Evolutionary conservation across 1,140 invertebrate species (phyloP).

Genomic region (Littorina saxatilis): DNA sequence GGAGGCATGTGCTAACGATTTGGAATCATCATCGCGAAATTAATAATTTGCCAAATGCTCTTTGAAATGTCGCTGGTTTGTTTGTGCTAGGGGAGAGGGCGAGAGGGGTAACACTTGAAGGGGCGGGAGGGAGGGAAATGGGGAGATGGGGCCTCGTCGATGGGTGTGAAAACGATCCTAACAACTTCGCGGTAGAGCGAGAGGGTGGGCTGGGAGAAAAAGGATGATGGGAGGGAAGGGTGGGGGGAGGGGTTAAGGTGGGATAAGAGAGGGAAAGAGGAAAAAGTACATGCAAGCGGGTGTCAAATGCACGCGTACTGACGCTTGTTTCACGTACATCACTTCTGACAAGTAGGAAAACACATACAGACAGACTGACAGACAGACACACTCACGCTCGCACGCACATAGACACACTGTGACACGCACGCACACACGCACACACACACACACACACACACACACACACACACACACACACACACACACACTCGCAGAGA

Average conservation of each 20-base stretch:
- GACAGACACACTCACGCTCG: too few relatives aligned
- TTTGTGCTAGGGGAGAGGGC: constrained; percentile 9
- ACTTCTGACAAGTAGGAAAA: too few relatives aligned
- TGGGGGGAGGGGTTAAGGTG: too few relatives aligned
- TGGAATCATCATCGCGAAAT: constrained; percentile 28
- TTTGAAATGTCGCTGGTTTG: constrained; percentile 20
- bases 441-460: too few relatives aligned
- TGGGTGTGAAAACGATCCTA: not conserved
- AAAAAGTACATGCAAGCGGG: not conserved
- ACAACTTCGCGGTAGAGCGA: not conserved
- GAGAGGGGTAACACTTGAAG: not conserved
- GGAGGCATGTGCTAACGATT: constrained; percentile 7
- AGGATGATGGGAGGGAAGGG: too few relatives aligned
- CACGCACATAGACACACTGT: too few relatives aligned
- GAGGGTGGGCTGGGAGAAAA: too few relatives aligned
- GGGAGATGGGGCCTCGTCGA: not conserved
- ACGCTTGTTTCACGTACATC: too few relatives aligned
- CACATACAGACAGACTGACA: too few relatives aligned
- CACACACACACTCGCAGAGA: too few relatives aligned
- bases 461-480: too few relatives aligned
- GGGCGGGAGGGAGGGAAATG: not conserved
- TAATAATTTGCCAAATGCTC: constrained; percentile 33
- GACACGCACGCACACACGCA: too few relatives aligned
- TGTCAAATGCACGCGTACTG: not conserved
- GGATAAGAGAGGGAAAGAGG: not conserved